Evolutionary conservation across 2,888 invertebrate species (phyloP).

Genomic region (Didymodactylos carnosus): DNA sequence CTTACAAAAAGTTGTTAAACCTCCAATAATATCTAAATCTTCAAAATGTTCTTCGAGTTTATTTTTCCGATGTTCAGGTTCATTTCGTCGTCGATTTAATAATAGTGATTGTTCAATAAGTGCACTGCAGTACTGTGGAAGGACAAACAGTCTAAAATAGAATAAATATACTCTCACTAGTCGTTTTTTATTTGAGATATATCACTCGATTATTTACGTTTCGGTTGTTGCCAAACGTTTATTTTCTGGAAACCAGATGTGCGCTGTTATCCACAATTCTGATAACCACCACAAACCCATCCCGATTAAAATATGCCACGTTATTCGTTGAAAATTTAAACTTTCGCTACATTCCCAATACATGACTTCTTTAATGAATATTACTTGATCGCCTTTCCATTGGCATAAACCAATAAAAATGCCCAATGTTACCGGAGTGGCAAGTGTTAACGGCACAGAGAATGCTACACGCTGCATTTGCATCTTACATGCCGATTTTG

Average conservation of each 20-base stretch:
- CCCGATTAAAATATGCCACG: constrained; percentile 13
- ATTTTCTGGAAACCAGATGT: constrained; percentile 92
- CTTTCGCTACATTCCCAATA: constrained; percentile 14
- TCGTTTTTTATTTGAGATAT: background rate
- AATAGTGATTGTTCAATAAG: constrained; percentile 90
- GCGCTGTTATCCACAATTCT: constrained; percentile 85
- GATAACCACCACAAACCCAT: constrained; percentile 54
- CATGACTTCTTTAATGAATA: constrained; percentile 12
- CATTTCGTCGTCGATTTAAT: constrained; percentile 67
- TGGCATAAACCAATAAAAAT: constrained; percentile 15
- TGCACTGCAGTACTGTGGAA: constrained; percentile 74
- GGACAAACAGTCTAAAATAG: constrained; percentile 51
- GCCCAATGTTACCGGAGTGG: constrained; percentile 19
- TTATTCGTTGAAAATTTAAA: background rate
- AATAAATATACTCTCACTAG: no score
- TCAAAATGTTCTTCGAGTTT: constrained; percentile 15
- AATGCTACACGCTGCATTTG: constrained; percentile 40
- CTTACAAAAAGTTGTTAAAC: constrained; percentile 18
- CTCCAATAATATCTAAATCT: constrained; percentile 15
- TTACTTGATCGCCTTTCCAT: constrained; percentile 3
- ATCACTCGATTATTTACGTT: constrained; percentile 44
- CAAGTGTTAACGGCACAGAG: constrained; percentile 20
- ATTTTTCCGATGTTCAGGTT: constrained; percentile 40
- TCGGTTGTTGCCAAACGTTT: constrained; percentile 89
- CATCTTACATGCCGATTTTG: constrained; percentile 86